Conservation (phyloP, 2,113 vertebrate species). For the Lynx canadensis region DNA sequence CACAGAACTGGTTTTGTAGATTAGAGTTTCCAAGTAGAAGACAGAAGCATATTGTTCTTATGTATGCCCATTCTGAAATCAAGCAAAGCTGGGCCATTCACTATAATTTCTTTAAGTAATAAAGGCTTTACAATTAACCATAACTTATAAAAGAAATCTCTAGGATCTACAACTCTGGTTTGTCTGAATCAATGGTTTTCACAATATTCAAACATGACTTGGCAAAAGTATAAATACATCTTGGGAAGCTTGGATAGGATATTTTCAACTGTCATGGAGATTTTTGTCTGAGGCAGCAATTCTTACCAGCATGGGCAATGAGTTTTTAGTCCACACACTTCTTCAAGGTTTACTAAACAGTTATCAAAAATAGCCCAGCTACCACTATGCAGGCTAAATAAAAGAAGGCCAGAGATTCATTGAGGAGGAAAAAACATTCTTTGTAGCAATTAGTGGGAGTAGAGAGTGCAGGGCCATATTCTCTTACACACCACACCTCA, state of each 20-base stretch:
- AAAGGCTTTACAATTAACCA: neutral
- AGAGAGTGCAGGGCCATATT: neutral
- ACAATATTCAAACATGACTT: neutral
- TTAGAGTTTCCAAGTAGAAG: neutral
- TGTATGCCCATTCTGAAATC: neutral
- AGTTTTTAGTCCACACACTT: neutral
- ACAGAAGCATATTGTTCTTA: neutral
- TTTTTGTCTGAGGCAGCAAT: neutral
- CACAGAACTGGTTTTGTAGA: neutral
- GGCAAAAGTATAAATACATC: neutral
- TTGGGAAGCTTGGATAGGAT: neutral
- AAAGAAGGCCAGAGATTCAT: neutral
- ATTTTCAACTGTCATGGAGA: neutral
- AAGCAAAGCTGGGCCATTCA: neutral
- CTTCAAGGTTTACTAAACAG: neutral
- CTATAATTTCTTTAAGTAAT: neutral
- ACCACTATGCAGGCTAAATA: neutral
- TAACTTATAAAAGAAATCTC: neutral
- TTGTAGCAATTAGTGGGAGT: neutral
- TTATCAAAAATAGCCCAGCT: neutral
- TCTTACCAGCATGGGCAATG: neutral
- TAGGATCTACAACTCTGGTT: neutral
- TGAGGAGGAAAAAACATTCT: neutral
- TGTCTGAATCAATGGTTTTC: neutral
- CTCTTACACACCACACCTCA: neutral